A percentile compares a stretch with the other conserved stretches of the same genome.
Evolutionary conservation across 2,113 vertebrate genomes (phyloP).

Genomic region (Potamarius usumacintae): DNA sequence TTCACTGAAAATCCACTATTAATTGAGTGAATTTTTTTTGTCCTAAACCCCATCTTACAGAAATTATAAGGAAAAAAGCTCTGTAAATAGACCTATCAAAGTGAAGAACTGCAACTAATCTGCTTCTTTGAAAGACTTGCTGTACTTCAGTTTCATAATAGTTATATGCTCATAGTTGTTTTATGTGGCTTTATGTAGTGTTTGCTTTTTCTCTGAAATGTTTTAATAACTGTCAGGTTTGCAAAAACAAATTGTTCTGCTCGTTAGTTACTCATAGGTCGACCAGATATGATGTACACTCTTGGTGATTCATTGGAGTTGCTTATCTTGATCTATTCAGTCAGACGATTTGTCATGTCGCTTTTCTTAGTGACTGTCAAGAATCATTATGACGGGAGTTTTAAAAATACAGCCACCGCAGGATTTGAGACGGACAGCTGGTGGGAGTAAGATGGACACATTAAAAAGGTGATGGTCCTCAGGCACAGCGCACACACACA

Average conservation of each 20-base stretch:
- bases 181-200: background rate
- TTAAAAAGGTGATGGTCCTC: background rate
- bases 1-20: background rate
- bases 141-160: background rate
- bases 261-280: conserved; percentile 25
- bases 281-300: background rate
- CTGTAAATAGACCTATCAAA: background rate
- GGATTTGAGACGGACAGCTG: background rate
- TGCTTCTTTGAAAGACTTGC: background rate
- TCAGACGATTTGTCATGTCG: background rate
- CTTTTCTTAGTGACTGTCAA: background rate
- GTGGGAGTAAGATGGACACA: conserved; percentile 21
- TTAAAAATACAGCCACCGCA: background rate
- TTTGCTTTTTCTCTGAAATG: background rate
- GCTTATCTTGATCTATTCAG: conserved; percentile 10
- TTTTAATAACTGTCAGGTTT: background rate
- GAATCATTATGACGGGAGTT: background rate
- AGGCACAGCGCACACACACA: background rate
- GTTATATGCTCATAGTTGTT: background rate
- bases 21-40: background rate
- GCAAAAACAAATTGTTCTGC: background rate
- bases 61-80: background rate
- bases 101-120: background rate
- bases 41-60: background rate
- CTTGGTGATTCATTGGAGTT: conserved; percentile 20